A percentile compares a stretch with the other conserved stretches of the same genome.
These are phyloP conservation scores for Menidia beryllina DNA, from an alignment of 2,113 vertebrate species.

Conservation along the genomic window DNA sequence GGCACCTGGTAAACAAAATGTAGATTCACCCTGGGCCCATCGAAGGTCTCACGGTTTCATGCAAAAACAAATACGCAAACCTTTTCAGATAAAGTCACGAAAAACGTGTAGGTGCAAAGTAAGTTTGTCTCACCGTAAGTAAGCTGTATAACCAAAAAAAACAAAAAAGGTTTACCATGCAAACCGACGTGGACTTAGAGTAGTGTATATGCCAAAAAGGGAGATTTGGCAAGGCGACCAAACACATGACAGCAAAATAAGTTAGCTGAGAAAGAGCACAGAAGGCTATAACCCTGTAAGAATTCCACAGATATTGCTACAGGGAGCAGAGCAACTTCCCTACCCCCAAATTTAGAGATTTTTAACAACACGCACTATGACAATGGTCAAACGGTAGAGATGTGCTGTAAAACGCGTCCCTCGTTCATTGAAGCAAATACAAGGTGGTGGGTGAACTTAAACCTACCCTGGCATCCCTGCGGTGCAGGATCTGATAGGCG, in stretches of 20 bases:
- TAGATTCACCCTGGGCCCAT: not conserved
- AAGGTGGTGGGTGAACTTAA: constrained; percentile 32
- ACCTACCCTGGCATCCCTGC: constrained; percentile 89
- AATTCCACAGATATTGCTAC: constrained; percentile 11
- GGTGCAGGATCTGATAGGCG: constrained; percentile 86
- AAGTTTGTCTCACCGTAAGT: not conserved
- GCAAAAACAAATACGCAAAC: not conserved
- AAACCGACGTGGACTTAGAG: not conserved
- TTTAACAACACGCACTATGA: constrained; percentile 34
- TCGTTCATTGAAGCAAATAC: constrained; percentile 21
- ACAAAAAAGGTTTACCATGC: not conserved
- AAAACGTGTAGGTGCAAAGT: not conserved
- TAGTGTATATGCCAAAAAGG: not conserved
- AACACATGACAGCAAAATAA: not conserved
- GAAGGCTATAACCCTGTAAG: too few species aligned
- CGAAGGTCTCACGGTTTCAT: not conserved
- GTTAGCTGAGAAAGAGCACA: not conserved
- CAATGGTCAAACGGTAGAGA: constrained; percentile 41
- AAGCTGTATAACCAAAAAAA: not conserved
- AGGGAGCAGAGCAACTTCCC: constrained; percentile 12
- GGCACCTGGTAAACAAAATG: constrained; percentile 12
- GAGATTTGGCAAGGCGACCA: not conserved
- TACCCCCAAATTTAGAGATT: constrained; percentile 38
- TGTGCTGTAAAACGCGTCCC: constrained; percentile 2
- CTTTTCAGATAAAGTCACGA: not conserved